A percentile compares a stretch with the other conserved stretches of the same genome.
Conservation (phyloP, 2,113 vertebrate species). For the Xyliphius kryptos region DNA sequence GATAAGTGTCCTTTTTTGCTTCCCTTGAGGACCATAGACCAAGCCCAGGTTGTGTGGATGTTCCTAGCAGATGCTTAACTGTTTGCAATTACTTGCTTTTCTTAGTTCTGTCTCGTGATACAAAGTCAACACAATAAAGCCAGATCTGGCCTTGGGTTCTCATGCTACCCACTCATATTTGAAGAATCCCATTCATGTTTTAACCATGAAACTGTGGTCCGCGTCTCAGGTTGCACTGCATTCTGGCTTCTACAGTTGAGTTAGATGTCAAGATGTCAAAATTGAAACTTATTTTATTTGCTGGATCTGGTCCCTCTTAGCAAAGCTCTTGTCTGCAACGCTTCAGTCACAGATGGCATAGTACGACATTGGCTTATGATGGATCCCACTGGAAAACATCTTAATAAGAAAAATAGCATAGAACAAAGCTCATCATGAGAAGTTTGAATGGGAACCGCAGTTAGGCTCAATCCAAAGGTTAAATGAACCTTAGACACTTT, state of each 20-base stretch:
- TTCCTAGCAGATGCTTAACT: slow-evolving; percentile 21
- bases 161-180: slow-evolving; percentile 14
- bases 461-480: too few relatives aligned
- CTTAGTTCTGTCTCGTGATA: slow-evolving; percentile 16
- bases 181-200: slow-evolving; percentile 39
- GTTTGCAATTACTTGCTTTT: slow-evolving; percentile 32
- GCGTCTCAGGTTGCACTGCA: slow-evolving; percentile 36
- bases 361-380: slow-evolving; percentile 12
- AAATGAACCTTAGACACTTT: not conserved
- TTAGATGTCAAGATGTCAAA: slow-evolving; percentile 39
- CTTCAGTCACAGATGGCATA: slow-evolving; percentile 38
- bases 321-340: slow-evolving; percentile 32
- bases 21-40: slow-evolving; percentile 3
- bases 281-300: slow-evolving; percentile 37
- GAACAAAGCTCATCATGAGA: not conserved
- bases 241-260: slow-evolving; percentile 25
- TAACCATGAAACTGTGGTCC: slow-evolving; percentile 42
- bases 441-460: too few relatives aligned
- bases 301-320: slow-evolving; percentile 39
- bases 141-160: slow-evolving; percentile 35
- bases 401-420: not conserved
- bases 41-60: slow-evolving; percentile 12
- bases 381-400: slow-evolving; percentile 6
- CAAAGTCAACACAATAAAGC: slow-evolving; percentile 24
- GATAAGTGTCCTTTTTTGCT: too few relatives aligned